A percentile compares a stretch with the other conserved stretches of the same genome.
These are phyloP conservation scores for Formica selysi DNA, from an alignment of 1,140 invertebrate genomes.

Conservation along the genomic window DNA sequence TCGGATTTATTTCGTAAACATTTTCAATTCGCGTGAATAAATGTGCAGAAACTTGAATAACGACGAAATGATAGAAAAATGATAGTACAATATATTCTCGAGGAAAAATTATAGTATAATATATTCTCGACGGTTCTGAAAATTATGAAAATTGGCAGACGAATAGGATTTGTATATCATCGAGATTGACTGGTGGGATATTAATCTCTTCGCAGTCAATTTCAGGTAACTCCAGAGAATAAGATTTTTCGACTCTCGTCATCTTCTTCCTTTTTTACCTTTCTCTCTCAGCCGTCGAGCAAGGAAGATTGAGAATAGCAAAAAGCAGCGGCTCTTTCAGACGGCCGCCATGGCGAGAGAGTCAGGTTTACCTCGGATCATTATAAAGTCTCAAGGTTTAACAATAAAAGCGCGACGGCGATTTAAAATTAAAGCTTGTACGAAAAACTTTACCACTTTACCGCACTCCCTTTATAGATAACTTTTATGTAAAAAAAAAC, in stretches of 20 bases:
- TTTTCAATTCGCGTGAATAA: neutral
- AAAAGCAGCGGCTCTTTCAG: slow-evolving; percentile 55
- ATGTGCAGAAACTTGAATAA: neutral
- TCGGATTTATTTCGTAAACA: neutral
- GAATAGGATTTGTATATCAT: slow-evolving; percentile 16
- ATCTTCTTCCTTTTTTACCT: slow-evolving; percentile 29
- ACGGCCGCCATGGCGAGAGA: slow-evolving; percentile 24
- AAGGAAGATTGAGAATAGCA: slow-evolving; percentile 58
- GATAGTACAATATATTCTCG: too few species aligned
- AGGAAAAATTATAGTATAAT: neutral
- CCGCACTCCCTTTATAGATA: neutral
- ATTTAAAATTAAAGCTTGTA: slow-evolving; percentile 2
- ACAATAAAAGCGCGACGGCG: slow-evolving; percentile 6
- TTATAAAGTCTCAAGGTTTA: slow-evolving; percentile 43
- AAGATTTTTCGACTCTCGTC: slow-evolving; percentile 49
- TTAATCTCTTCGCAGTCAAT: slow-evolving; percentile 57
- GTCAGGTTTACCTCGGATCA: slow-evolving; percentile 39
- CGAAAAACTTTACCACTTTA: neutral
- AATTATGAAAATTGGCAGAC: slow-evolving; percentile 30
- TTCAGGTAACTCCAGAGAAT: slow-evolving; percentile 49
- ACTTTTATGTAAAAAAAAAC: neutral
- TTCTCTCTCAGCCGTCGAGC: slow-evolving; percentile 35
- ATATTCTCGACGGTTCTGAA: neutral
- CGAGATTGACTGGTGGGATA: slow-evolving; percentile 35
- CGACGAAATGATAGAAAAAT: neutral